phyloP scores from a whole-genome alignment of 2,888 invertebrate genomes.

The Diaprepes abbreviatus region DNA sequence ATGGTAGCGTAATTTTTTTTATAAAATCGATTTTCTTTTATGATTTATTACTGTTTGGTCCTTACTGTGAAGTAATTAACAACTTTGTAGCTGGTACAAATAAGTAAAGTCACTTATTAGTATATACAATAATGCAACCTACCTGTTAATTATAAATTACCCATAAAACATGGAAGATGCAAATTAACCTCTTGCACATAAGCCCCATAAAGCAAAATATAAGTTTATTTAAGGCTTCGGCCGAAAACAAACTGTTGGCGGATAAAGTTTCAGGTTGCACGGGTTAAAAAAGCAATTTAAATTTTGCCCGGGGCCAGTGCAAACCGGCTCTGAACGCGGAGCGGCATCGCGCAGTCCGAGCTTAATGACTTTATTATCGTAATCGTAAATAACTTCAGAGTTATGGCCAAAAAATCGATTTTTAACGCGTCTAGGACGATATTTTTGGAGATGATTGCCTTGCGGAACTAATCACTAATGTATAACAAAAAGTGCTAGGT shows the following conservation, averaged over 20 bases:
- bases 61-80: too few species aligned
- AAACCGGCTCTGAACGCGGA: slow-evolving; percentile 30
- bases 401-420: slow-evolving; percentile 26
- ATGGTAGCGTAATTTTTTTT: too few species aligned
- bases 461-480: neutral
- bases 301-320: slow-evolving; percentile 29
- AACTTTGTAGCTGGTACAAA: too few species aligned
- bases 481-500: too few species aligned
- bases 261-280: slow-evolving; percentile 42
- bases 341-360: slow-evolving; percentile 17
- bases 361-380: slow-evolving; percentile 49
- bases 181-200: neutral
- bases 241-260: slow-evolving; percentile 40
- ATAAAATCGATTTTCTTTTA: too few species aligned
- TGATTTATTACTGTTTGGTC: too few species aligned
- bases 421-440: slow-evolving; percentile 9
- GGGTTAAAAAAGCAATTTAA: slow-evolving; percentile 48
- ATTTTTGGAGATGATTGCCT: neutral
- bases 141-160: neutral
- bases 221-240: slow-evolving; percentile 23
- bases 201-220: slow-evolving; percentile 22
- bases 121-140: too few species aligned
- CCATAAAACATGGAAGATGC: neutral
- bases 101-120: too few species aligned
- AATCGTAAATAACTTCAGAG: slow-evolving; percentile 38